A percentile compares a stretch with the other conserved stretches of the same genome.
Conservation (phyloP, 2,113 vertebrate genomes). For the Eclectus roratus region DNA sequence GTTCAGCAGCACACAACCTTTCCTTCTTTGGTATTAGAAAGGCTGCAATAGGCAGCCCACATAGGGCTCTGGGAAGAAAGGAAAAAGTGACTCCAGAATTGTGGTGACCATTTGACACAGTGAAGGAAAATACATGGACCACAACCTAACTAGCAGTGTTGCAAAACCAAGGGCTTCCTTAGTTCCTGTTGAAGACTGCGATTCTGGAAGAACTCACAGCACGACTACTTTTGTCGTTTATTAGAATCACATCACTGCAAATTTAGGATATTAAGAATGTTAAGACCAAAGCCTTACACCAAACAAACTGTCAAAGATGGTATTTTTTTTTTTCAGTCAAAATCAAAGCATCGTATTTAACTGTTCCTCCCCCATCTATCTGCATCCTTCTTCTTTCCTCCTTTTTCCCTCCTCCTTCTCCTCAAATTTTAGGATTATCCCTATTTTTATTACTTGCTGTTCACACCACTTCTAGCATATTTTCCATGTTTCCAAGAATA, state of each 20-base stretch:
- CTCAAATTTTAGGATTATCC: background rate
- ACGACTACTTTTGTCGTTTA: background rate
- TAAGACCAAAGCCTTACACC: background rate
- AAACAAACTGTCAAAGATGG: background rate
- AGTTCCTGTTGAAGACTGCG: fast-evolving
- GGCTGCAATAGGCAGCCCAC: background rate
- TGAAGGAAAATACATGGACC: background rate
- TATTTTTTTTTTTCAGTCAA: background rate
- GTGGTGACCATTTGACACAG: background rate
- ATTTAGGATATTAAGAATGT: background rate
- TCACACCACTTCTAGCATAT: background rate
- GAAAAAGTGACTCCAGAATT: background rate
- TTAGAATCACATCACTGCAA: background rate
- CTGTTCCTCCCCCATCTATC: background rate
- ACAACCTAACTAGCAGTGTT: background rate
- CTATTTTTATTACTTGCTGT: background rate
- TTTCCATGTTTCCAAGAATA: background rate
- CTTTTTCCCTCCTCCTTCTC: background rate
- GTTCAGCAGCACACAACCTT: background rate
- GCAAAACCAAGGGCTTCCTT: background rate
- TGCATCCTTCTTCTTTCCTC: background rate
- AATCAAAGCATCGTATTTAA: background rate
- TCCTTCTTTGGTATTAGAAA: background rate
- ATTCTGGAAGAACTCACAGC: background rate
- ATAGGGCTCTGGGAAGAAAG: background rate